Percentiles rank a stretch among this genome's conserved stretches.
Conservation (phyloP, 2,888 invertebrate genomes). For the Trachelus iudaicus region DNA sequence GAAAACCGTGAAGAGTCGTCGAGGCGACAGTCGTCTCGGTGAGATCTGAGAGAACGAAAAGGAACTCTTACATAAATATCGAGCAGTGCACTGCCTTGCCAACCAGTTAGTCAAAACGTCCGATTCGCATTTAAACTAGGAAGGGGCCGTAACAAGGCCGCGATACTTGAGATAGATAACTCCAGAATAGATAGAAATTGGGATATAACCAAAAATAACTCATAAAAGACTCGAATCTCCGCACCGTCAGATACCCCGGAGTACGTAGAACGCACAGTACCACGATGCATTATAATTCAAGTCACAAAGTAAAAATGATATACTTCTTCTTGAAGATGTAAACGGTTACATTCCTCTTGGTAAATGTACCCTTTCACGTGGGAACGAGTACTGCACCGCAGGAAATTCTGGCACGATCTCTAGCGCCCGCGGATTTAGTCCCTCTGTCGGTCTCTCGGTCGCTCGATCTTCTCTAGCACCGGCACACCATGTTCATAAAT, state of each 20-base stretch:
- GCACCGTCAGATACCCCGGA: background rate
- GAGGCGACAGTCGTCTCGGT: conserved; percentile 10
- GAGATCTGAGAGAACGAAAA: background rate
- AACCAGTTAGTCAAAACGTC: background rate
- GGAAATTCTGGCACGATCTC: background rate
- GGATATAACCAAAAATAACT: conserved; percentile 30
- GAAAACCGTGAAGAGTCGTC: conserved; percentile 1
- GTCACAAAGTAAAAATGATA: background rate
- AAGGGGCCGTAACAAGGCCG: background rate
- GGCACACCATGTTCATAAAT: background rate
- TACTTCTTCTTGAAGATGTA: background rate
- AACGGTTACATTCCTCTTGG: background rate
- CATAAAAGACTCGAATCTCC: background rate
- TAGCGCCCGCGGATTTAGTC: background rate
- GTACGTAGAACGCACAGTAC: background rate
- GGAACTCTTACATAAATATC: conserved; percentile 6
- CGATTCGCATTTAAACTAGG: background rate
- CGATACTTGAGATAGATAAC: conserved; percentile 18
- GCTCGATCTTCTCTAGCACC: background rate
- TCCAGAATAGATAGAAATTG: conserved; percentile 38
- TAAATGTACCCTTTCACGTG: background rate
- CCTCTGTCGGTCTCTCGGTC: background rate
- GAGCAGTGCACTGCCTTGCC: background rate
- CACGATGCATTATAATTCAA: background rate
- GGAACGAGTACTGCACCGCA: background rate